Conservation (phyloP, 2,888 invertebrate genomes). For the Pecten maximus region DNA sequence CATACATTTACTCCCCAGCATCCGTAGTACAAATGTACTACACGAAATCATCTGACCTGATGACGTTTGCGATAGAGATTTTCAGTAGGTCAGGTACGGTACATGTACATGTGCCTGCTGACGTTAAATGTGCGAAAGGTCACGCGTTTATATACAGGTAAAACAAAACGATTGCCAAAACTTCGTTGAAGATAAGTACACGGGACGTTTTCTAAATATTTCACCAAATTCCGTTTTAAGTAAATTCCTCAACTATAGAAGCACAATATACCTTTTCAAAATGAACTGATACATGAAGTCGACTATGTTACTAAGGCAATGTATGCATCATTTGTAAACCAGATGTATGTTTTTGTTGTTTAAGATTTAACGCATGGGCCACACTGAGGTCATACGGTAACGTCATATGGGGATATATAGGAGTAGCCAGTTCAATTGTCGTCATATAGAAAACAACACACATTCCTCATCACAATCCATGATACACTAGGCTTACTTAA, state of each 20-base stretch:
- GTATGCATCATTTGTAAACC: neutral
- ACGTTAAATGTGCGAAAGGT: neutral
- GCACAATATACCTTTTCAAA: constrained; percentile 9
- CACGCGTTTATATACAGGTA: neutral
- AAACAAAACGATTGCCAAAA: neutral
- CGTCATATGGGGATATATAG: too few species aligned
- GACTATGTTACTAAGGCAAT: neutral
- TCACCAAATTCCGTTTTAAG: constrained; percentile 1
- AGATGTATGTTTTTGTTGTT: neutral
- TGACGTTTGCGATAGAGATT: neutral
- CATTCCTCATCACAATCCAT: too few species aligned
- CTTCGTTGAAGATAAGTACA: neutral
- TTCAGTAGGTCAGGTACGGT: neutral
- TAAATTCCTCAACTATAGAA: neutral
- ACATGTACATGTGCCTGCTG: neutral
- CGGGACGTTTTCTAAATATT: neutral
- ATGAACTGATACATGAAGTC: neutral
- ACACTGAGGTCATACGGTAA: too few species aligned
- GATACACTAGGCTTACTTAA: too few species aligned
- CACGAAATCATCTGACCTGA: neutral
- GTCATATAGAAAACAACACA: too few species aligned
- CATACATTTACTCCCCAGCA: neutral
- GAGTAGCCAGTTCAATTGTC: too few species aligned
- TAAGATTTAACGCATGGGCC: neutral
- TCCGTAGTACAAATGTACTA: neutral